Evolutionary conservation across 2,113 vertebrate species (phyloP).

Genomic region (Pachyramphus minor): DNA sequence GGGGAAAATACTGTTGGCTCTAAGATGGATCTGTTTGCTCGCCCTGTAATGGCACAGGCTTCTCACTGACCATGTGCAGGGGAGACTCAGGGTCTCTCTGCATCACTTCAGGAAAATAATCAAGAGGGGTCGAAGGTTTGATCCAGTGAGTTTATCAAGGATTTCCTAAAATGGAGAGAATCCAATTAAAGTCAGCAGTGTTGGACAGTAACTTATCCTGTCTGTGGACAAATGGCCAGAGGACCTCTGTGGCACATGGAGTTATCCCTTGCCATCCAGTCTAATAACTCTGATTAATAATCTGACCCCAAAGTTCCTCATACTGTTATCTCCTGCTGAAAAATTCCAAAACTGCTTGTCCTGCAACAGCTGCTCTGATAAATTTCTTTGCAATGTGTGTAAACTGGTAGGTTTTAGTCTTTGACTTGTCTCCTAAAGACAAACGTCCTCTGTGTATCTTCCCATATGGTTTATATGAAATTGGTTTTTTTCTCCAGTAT

Average conservation of each 20-base stretch:
- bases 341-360: neutral
- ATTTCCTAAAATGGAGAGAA: neutral
- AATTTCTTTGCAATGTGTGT: neutral
- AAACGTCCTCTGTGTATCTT: neutral
- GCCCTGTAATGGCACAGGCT: neutral
- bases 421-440: neutral
- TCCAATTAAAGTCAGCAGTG: neutral
- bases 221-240: neutral
- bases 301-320: neutral
- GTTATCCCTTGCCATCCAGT: neutral
- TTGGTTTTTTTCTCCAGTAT: neutral
- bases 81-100: neutral
- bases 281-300: neutral
- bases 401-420: neutral
- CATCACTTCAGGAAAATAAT: neutral
- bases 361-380: neutral
- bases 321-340: neutral
- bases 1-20: neutral
- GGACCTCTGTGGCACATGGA: neutral
- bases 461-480: neutral
- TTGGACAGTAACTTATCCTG: neutral
- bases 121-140: neutral
- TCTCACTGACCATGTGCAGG: neutral
- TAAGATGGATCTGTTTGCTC: neutral
- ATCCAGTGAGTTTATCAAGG: neutral